Evolutionary conservation across 2,888 invertebrate species (phyloP).

Genomic region (Neoaliturus tenellus): DNA sequence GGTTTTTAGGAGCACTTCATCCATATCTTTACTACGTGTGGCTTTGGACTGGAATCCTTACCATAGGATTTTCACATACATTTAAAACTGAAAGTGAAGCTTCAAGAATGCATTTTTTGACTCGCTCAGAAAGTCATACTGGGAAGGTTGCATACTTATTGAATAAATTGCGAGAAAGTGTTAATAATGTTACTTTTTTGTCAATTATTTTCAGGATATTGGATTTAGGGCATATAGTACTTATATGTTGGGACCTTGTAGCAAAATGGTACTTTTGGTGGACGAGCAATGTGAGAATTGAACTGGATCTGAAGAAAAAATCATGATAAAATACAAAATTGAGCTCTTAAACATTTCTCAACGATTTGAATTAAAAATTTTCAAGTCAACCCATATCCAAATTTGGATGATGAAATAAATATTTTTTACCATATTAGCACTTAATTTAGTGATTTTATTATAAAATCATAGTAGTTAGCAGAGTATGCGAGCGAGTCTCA

Average conservation of each 20-base stretch:
- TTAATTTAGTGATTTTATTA: no score
- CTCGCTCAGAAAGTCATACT: neutral
- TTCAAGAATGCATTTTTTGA: neutral
- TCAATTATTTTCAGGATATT: neutral
- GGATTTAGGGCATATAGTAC: neutral
- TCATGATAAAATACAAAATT: neutral
- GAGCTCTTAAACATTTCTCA: no score
- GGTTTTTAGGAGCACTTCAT: neutral
- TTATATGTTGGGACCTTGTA: neutral
- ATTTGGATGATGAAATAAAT: no score
- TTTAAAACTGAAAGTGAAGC: neutral
- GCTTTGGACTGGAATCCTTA: slow-evolving; percentile 2
- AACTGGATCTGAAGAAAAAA: neutral
- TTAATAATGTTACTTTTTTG: neutral
- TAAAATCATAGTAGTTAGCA: no score
- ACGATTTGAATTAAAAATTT: no score
- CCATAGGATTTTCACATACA: neutral
- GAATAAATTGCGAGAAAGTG: neutral
- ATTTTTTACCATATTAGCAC: no score
- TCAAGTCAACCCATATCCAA: no score
- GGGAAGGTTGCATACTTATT: neutral
- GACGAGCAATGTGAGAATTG: slow-evolving; percentile 16
- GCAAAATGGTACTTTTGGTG: slow-evolving; percentile 21
- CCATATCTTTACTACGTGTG: neutral
- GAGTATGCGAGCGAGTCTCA: no score